A percentile compares a stretch with the other conserved stretches of the same genome.
phyloP scores from a whole-genome alignment of 2,113 vertebrate genomes.

The Pongo pygmaeus region DNA sequence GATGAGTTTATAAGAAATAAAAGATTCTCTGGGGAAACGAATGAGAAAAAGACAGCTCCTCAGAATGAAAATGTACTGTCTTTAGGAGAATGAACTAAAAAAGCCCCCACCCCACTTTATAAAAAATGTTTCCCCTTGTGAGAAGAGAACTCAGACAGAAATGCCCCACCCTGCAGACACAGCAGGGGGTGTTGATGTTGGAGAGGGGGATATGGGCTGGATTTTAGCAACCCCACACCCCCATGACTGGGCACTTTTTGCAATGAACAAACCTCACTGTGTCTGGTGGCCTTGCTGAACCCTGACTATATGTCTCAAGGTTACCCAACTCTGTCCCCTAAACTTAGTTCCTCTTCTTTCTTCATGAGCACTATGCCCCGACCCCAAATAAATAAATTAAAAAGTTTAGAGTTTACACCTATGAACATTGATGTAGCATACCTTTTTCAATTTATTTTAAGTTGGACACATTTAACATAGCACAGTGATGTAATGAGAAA shows the following conservation, averaged over 20 bases:
- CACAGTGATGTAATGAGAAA: background rate
- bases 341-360: background rate
- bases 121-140: background rate
- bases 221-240: background rate
- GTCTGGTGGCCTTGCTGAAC: background rate
- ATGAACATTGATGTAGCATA: background rate
- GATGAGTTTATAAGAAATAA: background rate
- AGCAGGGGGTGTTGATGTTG: background rate
- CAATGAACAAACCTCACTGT: background rate
- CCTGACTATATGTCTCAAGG: background rate
- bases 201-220: background rate
- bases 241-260: background rate
- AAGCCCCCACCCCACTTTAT: background rate
- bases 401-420: background rate
- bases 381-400: background rate
- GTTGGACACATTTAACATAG: background rate
- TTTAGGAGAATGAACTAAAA: background rate
- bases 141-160: background rate
- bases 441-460: background rate
- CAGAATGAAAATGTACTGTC: background rate
- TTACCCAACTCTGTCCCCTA: background rate
- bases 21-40: background rate
- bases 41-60: background rate
- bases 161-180: background rate
- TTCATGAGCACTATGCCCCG: background rate